phyloP scores from a whole-genome alignment of 2,888 invertebrate genomes.

The Opisthograptis luteolata region DNA sequence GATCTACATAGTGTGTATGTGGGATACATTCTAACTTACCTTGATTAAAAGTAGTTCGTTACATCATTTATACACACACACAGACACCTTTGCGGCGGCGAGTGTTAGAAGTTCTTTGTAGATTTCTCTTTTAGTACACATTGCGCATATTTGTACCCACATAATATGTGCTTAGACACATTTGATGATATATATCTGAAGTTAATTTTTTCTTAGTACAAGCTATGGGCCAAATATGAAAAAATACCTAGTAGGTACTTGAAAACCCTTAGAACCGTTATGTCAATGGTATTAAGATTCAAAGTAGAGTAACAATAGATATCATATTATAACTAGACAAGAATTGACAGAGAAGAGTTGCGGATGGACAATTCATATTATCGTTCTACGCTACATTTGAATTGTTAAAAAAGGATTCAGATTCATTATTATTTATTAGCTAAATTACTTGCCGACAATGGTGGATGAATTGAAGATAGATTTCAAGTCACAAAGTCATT shows the following conservation, averaged over 20 bases:
- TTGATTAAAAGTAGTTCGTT: slow-evolving; percentile 25
- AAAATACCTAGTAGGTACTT: no score
- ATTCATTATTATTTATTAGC: slow-evolving; percentile 18
- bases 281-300: not conserved
- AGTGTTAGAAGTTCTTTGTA: no score
- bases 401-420: slow-evolving; percentile 16
- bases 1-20: slow-evolving; percentile 4
- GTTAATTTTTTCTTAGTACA: no score
- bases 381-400: slow-evolving; percentile 2
- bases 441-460: not conserved
- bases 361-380: slow-evolving; percentile 5
- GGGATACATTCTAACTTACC: slow-evolving; percentile 16
- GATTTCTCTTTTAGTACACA: no score
- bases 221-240: no score
- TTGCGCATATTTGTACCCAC: no score
- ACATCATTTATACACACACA: slow-evolving; percentile 3
- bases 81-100: no score
- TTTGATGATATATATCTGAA: no score
- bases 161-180: no score
- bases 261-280: no score
- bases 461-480: no score
- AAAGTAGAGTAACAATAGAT: not conserved
- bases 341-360: slow-evolving; percentile 6
- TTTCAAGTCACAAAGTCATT: no score
- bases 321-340: not conserved